phyloP scores from a whole-genome alignment of 1,140 invertebrate genomes.

The Drosophila nigromelanica region DNA sequence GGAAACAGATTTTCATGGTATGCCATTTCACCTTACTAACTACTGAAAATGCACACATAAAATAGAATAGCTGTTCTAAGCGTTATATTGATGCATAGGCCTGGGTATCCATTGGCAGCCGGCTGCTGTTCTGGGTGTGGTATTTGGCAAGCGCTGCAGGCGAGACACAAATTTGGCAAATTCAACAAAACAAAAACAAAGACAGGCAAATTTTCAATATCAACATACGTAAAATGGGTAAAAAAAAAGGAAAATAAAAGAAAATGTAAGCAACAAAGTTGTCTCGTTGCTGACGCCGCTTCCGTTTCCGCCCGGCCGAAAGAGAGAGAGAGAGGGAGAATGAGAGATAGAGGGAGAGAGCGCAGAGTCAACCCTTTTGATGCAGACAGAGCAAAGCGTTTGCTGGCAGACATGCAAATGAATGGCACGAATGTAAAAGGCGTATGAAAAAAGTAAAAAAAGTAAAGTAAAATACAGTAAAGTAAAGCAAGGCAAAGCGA shows the following conservation, averaged over 20 bases:
- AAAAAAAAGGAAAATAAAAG: slow-evolving; percentile 10
- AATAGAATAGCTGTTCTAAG: background rate
- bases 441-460: slow-evolving; percentile 45
- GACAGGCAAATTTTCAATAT: slow-evolving; percentile 3
- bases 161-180: slow-evolving; percentile 34
- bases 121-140: background rate
- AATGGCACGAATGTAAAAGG: slow-evolving; percentile 65
- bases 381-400: slow-evolving; percentile 42
- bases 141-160: slow-evolving; percentile 19
- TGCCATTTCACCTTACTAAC: background rate
- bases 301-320: slow-evolving; percentile 36
- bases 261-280: slow-evolving; percentile 40
- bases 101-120: background rate
- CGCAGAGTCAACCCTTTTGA: slow-evolving; percentile 39
- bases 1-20: background rate
- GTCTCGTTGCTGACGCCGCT: slow-evolving; percentile 29
- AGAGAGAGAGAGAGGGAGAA: background rate
- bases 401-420: slow-evolving; percentile 67
- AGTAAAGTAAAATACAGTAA: slow-evolving; percentile 39
- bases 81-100: background rate
- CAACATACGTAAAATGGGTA: background rate
- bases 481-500: slow-evolving; percentile 20
- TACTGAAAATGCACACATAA: background rate
- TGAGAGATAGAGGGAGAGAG: background rate
- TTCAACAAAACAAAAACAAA: slow-evolving; percentile 17